Conservation (phyloP, 2,797 vertebrate species). For the Rhinella marina region DNA sequence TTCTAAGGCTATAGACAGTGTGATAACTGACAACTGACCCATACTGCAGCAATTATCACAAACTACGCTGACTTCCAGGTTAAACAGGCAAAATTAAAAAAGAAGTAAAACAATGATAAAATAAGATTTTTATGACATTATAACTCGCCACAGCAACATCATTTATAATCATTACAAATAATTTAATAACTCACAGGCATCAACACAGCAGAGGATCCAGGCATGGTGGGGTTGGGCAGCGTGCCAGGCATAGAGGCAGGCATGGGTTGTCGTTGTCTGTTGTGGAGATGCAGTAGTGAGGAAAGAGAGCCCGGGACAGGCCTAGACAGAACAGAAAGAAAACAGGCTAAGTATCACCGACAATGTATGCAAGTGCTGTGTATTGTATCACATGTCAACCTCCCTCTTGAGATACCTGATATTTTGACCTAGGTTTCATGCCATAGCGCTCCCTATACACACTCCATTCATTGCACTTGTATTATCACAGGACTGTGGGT, state of each 20-base stretch:
- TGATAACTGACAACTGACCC: background rate
- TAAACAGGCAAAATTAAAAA: background rate
- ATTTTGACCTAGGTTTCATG: slow-evolving; percentile 40
- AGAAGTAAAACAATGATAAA: background rate
- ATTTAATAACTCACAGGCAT: slow-evolving; percentile 90
- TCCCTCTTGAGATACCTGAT: slow-evolving; percentile 35
- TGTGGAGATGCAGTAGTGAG: slow-evolving; percentile 96
- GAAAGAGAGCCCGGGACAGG: slow-evolving; percentile 98
- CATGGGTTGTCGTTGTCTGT: slow-evolving; percentile 98
- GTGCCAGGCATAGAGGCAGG: slow-evolving; percentile 99
- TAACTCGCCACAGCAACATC: background rate
- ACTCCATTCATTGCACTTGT: slow-evolving; percentile 34
- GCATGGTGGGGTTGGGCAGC: slow-evolving; percentile 97
- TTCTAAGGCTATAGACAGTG: background rate
- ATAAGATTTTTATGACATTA: background rate
- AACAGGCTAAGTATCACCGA: slow-evolving; percentile 49
- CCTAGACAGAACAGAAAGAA: slow-evolving; percentile 74
- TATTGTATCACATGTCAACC: slow-evolving; percentile 48
- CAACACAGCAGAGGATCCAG: slow-evolving; percentile 95
- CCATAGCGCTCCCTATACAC: slow-evolving; percentile 12
- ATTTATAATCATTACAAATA: slow-evolving; percentile 6
- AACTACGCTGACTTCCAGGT: background rate
- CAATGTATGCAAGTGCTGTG: slow-evolving; percentile 25
- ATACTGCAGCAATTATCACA: background rate
- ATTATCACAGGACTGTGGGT: slow-evolving; percentile 52